Evolutionary conservation across 2,797 vertebrate genomes (phyloP).

Genomic region (Schizopygopsis pylzovi): DNA sequence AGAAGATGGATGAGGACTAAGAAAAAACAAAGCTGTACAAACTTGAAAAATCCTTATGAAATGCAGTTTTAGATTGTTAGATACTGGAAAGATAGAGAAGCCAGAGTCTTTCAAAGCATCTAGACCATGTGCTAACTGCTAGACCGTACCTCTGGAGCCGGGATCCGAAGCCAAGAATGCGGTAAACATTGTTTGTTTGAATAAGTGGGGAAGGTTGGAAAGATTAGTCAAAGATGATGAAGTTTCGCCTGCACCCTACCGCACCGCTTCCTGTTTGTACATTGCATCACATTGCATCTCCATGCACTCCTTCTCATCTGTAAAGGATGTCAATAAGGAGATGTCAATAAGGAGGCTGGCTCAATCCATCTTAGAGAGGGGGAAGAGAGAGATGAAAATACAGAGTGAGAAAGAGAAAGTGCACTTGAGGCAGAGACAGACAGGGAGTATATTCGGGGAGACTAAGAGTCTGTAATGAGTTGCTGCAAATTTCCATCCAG

Average conservation of each 20-base stretch:
- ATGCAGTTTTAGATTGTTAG: neutral
- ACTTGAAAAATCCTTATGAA: neutral
- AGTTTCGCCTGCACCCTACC: slow-evolving; percentile 74
- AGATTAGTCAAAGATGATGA: slow-evolving; percentile 82
- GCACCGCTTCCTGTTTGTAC: slow-evolving; percentile 64
- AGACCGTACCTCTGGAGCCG: slow-evolving; percentile 36
- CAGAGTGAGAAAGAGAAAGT: slow-evolving; percentile 26
- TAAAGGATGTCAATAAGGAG: slow-evolving; percentile 82
- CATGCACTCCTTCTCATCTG: slow-evolving; percentile 77
- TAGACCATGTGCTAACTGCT: slow-evolving; percentile 7
- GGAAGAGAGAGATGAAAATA: slow-evolving; percentile 57
- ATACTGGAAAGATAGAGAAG: neutral
- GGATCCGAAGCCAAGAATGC: slow-evolving; percentile 61
- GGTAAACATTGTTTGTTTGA: slow-evolving; percentile 81
- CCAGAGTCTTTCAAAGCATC: neutral
- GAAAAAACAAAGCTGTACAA: neutral
- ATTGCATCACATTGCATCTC: slow-evolving; percentile 62
- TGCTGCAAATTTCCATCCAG: slow-evolving; percentile 78
- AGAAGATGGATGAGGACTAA: neutral
- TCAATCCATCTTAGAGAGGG: slow-evolving; percentile 80
- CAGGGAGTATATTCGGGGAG: slow-evolving; percentile 64
- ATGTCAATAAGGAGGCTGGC: slow-evolving; percentile 83
- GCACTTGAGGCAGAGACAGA: slow-evolving; percentile 58
- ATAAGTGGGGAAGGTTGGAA: slow-evolving; percentile 69
- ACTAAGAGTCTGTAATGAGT: slow-evolving; percentile 80